Evolutionary conservation across 2,797 vertebrate species (phyloP), one percentile per base, ranked within the genome.

Genomic region (Aeoliscus strigatus): DNA sequence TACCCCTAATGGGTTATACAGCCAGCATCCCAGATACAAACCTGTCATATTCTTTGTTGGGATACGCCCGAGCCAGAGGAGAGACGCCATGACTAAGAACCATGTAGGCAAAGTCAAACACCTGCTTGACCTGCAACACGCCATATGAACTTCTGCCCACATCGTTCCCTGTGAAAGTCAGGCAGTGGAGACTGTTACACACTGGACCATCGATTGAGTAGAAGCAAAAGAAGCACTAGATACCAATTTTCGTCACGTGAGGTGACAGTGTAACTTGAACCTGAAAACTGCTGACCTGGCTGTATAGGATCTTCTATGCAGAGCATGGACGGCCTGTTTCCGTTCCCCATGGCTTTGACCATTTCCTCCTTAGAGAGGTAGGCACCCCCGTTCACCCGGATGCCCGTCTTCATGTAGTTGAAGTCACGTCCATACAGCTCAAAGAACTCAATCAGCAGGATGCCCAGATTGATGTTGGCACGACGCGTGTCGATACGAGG

Each of bases 361-460:
- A 94, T 91, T 67, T 98, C 94, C 70, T 97, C 96, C 86, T 97
- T 98, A 81, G 91, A 90, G 77, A 96, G 81, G 76, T 96, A 96
- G 60, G 90, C 91, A 31, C 95, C 96, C 54, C 91, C 93, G 29
- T 92, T 95, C 79, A 98, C 93, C 60, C 91, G 87, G 81, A 98
- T 94, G 67, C 93, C 93, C 2, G 90, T 94, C 83, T 96, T 95
- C 82, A 94, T 86, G 86, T 98, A 98, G 86, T 98, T 97, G 83
- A 98, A 98, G 80, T 96, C 90, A 25, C 92, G 93, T 58, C 96
- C 93, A 9, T 98, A 98, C 25, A 98, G 89, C 86, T 94, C 94
- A 73, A 98, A 98, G 82, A 98, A 98, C 83, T 98, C 96, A 27
- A 98, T 94, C n/a, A 98, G 91, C 74, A 98, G 91, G 86, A 96